Conservation (phyloP, 1,140 invertebrate genomes). For the Drusus annulatus region DNA sequence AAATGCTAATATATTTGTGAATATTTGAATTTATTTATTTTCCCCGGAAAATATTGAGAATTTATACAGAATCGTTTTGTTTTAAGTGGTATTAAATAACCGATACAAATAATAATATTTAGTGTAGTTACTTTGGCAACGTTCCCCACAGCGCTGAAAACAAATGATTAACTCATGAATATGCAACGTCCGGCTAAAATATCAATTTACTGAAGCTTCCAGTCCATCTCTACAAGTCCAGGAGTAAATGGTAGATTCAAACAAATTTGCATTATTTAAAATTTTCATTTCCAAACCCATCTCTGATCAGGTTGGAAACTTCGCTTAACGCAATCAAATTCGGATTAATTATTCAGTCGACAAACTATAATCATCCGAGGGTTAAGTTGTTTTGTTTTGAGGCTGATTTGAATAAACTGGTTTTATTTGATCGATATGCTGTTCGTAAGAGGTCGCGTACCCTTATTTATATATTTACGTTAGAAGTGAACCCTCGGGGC, state of each 20-base stretch:
- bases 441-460: too few relatives aligned
- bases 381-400: constrained; percentile 14
- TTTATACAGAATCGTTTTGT: background rate
- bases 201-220: constrained; percentile 24
- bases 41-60: background rate
- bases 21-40: too few relatives aligned
- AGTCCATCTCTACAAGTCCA: background rate
- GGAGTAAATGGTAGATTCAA: constrained; percentile 6
- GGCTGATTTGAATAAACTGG: constrained; percentile 15
- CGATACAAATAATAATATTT: constrained; percentile 3
- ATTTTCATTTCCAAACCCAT: constrained; percentile 20
- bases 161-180: constrained; percentile 22
- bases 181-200: constrained; percentile 23
- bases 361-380: constrained; percentile 1
- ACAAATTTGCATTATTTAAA: constrained; percentile 35
- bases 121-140: background rate
- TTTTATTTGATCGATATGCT: too few relatives aligned
- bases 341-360: constrained; percentile 38
- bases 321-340: constrained; percentile 28
- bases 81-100: background rate
- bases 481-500: too few relatives aligned
- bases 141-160: background rate
- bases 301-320: constrained; percentile 10
- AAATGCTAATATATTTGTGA: too few relatives aligned
- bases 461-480: too few relatives aligned